Evolutionary conservation across 2,797 vertebrate genomes (phyloP), one percentile per base, ranked within the genome.

Genomic region (Scolopax rusticola): DNA sequence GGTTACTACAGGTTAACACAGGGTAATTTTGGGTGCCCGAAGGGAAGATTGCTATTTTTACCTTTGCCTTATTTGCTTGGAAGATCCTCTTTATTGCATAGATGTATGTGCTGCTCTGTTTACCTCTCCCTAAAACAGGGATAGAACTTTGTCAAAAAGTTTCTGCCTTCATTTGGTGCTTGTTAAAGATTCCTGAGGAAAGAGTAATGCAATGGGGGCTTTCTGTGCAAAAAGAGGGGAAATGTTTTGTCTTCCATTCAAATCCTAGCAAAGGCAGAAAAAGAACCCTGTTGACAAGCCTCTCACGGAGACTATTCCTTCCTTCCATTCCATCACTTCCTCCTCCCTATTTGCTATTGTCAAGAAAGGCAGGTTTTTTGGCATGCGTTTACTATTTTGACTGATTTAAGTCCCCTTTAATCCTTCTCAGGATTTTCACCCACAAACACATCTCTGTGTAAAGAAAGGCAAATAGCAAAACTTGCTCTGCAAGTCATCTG

Each of bases 381-480:
- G 23, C 48, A 77, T 0, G 1, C 57, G 30, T 68, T 73, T 69
- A 18, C 28, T 3, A n/a, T 41, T 54, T 68, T 12, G 16, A 48
- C 20, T 64, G 54, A 38, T 40, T 33, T 25, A 90, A 74, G 18
- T 63, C 5, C 15, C 16, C 67, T 77, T 75, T 86, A 81, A 91
- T 87, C 28, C 45, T 83, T 9, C 56, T 48, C 25, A 63, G 59
- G n/a, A 56, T 75, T 93, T 95, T 94, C n/a, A 38, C 19, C 33
- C 19, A 54, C 54, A 84, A 93, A 78, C 17, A 18, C 4, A 2
- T 78, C 18, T 86, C 23, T 84, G 19, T 74, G 54, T 84, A 54
- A 80, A 89, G 67, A 78, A 85, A 84, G 50, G n/a, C 38, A 90
- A 94, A 89, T 54, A 64, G 32, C 32, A 84, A 59, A 79, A 81